phyloP scores from a whole-genome alignment of 1,140 invertebrate species.

The Heterodera schachtii region DNA sequence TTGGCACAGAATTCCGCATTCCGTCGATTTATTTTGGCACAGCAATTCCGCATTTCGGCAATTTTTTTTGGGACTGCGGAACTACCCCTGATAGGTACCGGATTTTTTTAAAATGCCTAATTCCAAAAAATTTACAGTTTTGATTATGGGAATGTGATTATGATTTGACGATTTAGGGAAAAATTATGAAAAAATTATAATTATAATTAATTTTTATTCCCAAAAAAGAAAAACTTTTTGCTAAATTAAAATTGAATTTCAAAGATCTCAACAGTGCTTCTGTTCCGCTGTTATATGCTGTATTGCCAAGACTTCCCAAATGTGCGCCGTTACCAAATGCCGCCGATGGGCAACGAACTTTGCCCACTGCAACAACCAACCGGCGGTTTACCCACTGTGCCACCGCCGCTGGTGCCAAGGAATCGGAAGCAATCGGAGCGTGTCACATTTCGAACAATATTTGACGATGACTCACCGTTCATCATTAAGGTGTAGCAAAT shows the following conservation, averaged over 20 bases:
- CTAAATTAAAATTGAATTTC: constrained; percentile 1
- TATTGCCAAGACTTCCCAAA: constrained; percentile 42
- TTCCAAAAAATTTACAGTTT: no score
- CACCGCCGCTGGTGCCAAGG: background rate
- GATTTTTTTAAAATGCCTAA: no score
- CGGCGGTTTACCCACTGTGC: background rate
- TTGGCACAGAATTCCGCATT: no score
- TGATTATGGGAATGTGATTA: no score
- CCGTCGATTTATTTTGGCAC: no score
- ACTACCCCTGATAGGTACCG: no score
- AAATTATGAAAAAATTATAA: no score
- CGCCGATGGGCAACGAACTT: constrained; percentile 6
- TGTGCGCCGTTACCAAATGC: constrained; percentile 38
- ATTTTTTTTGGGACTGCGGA: no score
- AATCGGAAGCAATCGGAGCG: background rate
- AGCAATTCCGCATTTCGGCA: no score
- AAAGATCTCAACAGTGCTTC: constrained; percentile 31
- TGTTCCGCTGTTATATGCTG: constrained; percentile 43
- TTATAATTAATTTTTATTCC: no score
- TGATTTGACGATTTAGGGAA: no score
- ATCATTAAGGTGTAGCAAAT: background rate
- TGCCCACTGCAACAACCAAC: background rate
- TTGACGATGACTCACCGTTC: background rate
- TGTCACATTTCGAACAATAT: background rate
- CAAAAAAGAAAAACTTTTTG: no score